Conservation (phyloP, 2,113 vertebrate species). For the Paralichthys olivaceus region DNA sequence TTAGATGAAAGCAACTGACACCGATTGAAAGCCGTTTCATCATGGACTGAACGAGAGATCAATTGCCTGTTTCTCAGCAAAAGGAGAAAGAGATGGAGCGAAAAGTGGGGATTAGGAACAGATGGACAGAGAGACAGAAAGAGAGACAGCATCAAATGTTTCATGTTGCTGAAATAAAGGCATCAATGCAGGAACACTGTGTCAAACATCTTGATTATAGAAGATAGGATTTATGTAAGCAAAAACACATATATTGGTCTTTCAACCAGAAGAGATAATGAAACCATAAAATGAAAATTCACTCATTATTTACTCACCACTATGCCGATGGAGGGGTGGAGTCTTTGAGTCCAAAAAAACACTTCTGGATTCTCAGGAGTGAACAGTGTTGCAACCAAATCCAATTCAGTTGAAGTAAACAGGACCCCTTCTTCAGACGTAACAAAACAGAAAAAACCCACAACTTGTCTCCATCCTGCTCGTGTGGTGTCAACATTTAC, state of each 20-base stretch:
- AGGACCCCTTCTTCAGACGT: too few relatives aligned
- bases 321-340: too few relatives aligned
- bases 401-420: too few relatives aligned
- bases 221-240: background rate
- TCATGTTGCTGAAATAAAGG: background rate
- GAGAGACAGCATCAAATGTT: conserved; percentile 1
- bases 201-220: background rate
- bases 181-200: background rate
- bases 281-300: background rate
- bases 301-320: too few relatives aligned
- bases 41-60: conserved; percentile 39
- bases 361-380: too few relatives aligned
- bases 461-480: too few relatives aligned
- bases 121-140: conserved; percentile 31
- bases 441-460: too few relatives aligned
- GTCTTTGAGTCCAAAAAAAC: too few relatives aligned
- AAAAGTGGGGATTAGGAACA: conserved; percentile 33
- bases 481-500: too few relatives aligned
- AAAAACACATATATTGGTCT: background rate
- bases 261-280: background rate
- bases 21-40: conserved; percentile 22
- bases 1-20: conserved; percentile 28
- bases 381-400: too few relatives aligned
- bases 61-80: conserved; percentile 27
- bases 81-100: conserved; percentile 26